Conservation (phyloP, 2,113 vertebrate species). For the Ardeotis arabs region DNA sequence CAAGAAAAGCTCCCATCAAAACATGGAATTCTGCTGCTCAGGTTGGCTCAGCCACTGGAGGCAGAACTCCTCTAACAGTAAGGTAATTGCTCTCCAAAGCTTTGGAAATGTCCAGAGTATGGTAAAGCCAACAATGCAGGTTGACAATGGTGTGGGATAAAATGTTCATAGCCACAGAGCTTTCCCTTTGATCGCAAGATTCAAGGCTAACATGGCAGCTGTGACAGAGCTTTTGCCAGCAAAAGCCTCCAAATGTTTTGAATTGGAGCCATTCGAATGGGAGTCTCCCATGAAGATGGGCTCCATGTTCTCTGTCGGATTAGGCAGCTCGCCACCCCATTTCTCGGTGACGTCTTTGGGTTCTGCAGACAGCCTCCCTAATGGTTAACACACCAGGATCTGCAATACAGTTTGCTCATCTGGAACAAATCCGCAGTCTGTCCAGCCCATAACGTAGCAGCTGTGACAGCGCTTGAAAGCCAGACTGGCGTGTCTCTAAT, state of each 20-base stretch:
- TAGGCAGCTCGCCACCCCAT: not conserved
- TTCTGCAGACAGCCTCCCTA: not conserved
- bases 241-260: not conserved
- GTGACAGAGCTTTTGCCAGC: not conserved
- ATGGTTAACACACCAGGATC: not conserved
- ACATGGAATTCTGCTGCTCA: not conserved
- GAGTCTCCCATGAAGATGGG: not conserved
- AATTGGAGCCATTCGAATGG: not conserved
- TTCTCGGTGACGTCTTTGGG: not conserved
- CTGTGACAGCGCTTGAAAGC: constrained; percentile 24
- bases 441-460: not conserved
- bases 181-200: not conserved
- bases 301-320: not conserved
- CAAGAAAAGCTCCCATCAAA: not conserved
- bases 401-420: not conserved
- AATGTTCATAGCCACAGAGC: not conserved
- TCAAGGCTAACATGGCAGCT: not conserved
- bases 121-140: not conserved
- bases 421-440: not conserved
- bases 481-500: constrained; percentile 36
- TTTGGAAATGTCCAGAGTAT: not conserved
- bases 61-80: not conserved
- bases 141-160: not conserved
- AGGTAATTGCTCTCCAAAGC: not conserved
- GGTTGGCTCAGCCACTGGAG: not conserved